Percentiles rank a stretch among this genome's conserved stretches.
phyloP scores from a whole-genome alignment of 2,888 invertebrate genomes.

The Athalia cordata region DNA sequence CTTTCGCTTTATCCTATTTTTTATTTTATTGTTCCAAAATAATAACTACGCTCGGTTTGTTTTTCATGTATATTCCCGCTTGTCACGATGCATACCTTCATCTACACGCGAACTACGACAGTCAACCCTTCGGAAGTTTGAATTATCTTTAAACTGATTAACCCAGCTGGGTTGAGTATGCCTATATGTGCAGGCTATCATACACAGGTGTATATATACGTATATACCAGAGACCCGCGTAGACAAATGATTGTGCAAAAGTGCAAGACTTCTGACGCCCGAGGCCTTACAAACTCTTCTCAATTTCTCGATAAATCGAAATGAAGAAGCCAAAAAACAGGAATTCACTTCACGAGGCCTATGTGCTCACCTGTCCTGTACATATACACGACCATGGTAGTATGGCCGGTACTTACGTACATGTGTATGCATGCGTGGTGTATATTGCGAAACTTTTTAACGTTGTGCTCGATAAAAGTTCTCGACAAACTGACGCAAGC shows the following conservation, averaged over 20 bases:
- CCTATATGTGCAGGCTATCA: neutral
- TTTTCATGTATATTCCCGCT: too few species aligned
- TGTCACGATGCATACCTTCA: too few species aligned
- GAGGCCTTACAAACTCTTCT: conserved; percentile 44
- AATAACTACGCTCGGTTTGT: conserved; percentile 26
- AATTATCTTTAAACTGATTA: conserved; percentile 18
- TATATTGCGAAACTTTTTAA: too few species aligned
- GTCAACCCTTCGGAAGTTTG: neutral
- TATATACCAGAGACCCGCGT: neutral
- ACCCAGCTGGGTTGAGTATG: neutral
- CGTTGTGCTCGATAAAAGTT: too few species aligned
- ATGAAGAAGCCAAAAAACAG: conserved; percentile 62
- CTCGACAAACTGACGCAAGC: too few species aligned
- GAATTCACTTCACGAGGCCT: conserved; percentile 33
- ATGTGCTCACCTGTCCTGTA: conserved; percentile 11
- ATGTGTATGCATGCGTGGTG: too few species aligned
- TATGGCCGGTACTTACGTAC: neutral
- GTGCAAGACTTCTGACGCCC: conserved; percentile 24
- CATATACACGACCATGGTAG: neutral
- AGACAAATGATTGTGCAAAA: conserved; percentile 39
- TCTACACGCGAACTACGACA: neutral
- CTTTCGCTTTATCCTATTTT: neutral
- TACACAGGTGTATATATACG: neutral
- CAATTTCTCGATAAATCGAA: conserved; percentile 72
- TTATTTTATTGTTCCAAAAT: neutral